Conservation (phyloP, 2,888 invertebrate genomes). For the Cheilosia scutellata region DNA sequence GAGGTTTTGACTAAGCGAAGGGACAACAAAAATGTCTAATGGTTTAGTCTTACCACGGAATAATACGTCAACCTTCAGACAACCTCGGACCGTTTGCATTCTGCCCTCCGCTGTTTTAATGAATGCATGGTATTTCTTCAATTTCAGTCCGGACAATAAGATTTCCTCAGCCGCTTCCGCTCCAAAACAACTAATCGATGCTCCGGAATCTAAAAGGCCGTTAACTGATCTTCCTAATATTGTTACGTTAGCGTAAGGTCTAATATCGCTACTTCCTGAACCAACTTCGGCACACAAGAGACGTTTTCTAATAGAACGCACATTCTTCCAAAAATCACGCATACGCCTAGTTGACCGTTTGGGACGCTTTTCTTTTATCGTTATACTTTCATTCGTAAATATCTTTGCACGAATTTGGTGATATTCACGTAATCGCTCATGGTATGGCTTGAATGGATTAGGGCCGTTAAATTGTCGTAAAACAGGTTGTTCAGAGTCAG, state of each 20-base stretch:
- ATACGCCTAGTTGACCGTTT: conserved; percentile 14
- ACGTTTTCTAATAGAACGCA: conserved; percentile 14
- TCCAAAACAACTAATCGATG: conserved; percentile 48
- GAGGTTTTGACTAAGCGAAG: neutral
- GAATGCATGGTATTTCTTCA: neutral
- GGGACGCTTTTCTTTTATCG: neutral
- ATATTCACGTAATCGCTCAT: conserved; percentile 7
- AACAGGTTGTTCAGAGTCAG: neutral
- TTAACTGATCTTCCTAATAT: conserved; percentile 38
- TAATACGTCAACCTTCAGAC: neutral
- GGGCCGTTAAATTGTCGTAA: neutral
- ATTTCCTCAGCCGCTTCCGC: conserved; percentile 43
- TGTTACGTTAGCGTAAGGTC: conserved; percentile 4
- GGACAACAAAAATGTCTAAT: neutral
- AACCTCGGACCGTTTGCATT: neutral
- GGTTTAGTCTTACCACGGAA: neutral
- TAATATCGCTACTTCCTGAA: conserved; percentile 35
- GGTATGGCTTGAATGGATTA: neutral
- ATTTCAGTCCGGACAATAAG: conserved; percentile 2
- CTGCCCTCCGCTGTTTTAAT: neutral
- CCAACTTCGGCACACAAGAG: conserved; percentile 6
- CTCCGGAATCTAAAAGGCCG: conserved; percentile 61
- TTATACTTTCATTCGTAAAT: neutral
- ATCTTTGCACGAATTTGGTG: neutral
- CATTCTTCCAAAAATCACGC: conserved; percentile 6